Evolutionary conservation across 2,888 invertebrate species (phyloP).

Genomic region (Eucriotettix oculatus): DNA sequence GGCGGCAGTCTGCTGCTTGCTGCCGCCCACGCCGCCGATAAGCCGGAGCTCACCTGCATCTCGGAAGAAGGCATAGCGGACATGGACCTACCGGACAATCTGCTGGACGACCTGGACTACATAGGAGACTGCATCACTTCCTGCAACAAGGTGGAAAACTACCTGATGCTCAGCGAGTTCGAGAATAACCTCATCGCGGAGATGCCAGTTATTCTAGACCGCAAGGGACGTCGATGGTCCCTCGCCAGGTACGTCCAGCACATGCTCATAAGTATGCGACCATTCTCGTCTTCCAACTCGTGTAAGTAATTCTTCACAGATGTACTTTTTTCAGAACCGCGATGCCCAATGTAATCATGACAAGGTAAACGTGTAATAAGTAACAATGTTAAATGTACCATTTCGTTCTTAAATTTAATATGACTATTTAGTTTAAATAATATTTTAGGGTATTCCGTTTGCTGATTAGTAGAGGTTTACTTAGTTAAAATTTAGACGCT

Average conservation of each 20-base stretch:
- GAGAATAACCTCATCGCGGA: slow-evolving; percentile 71
- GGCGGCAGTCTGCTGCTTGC: slow-evolving; percentile 32
- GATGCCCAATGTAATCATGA: too few species aligned
- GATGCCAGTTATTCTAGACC: slow-evolving; percentile 54
- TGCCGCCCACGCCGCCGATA: slow-evolving; percentile 33
- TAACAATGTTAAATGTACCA: too few species aligned
- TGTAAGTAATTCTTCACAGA: too few species aligned
- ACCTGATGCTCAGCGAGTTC: slow-evolving; percentile 70
- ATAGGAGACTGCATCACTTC: slow-evolving; percentile 71
- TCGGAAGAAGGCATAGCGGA: slow-evolving; percentile 73
- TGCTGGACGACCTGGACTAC: slow-evolving; percentile 61
- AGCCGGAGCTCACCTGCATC: slow-evolving; percentile 65
- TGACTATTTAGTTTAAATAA: too few species aligned
- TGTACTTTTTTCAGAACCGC: too few species aligned
- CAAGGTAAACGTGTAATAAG: too few species aligned
- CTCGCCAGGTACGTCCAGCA: slow-evolving; percentile 32
- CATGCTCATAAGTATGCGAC: too few species aligned
- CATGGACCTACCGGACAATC: slow-evolving; percentile 63
- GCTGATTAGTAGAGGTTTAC: too few species aligned
- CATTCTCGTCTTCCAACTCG: too few species aligned
- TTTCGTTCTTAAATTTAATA: too few species aligned
- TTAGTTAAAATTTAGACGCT: too few species aligned
- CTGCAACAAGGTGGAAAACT: slow-evolving; percentile 74
- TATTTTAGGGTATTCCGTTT: too few species aligned
- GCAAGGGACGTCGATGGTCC: slow-evolving; percentile 55